Evolutionary conservation across 35 echinoderm and acorn worm species (phyloP), one percentile per base, ranked within the genome.

Genomic region (Hemicentrotus pulcherrimus): DNA sequence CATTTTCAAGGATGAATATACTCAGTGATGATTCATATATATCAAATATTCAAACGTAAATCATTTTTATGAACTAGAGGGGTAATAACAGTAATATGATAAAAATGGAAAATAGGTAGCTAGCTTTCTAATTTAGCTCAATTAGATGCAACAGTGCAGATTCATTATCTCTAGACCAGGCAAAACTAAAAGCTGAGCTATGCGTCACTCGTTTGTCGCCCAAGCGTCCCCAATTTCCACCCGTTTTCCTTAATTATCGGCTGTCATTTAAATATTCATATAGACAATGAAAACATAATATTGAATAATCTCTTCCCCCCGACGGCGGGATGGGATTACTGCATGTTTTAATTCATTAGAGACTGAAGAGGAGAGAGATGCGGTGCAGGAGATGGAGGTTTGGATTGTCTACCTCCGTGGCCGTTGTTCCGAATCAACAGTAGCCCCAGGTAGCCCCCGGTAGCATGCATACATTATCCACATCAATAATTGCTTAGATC

Each of bases 261-360:
- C 46, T 33, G 19, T 47, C 19, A 16, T 90, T 90, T 90, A 45
- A 90, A 90, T 90, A 90, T 90, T 90, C 88, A 90, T 90, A 30
- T 11, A 90, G 88, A 47, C 46, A 31, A 90, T 90, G 88, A 90
- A 90, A 90, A 32, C 88, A 90, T 90, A 90, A 90, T 90, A 90
- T 47, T 45, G 88, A 47, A 33, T 90, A 90, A 90, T 90, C 88
- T 90, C 88, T 90, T 33, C 11, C 32, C 19, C 86, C 32, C 46
- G 88, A 46, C 88, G 88, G 46, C 32, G 19, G 46, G 12, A 28
- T 47, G 32, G 88, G 32, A 90, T 47, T 33, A 47, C 32, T 32
- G 46, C 46, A 90, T 90, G 88, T 90, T 90, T 90, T 90, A 90
- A 90, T 90, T 90, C 88, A 90, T 90, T 90, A 90, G 32, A 90